These are phyloP conservation scores for Otus sunia DNA, from an alignment of 2,113 vertebrate genomes.

Conservation along the genomic window DNA sequence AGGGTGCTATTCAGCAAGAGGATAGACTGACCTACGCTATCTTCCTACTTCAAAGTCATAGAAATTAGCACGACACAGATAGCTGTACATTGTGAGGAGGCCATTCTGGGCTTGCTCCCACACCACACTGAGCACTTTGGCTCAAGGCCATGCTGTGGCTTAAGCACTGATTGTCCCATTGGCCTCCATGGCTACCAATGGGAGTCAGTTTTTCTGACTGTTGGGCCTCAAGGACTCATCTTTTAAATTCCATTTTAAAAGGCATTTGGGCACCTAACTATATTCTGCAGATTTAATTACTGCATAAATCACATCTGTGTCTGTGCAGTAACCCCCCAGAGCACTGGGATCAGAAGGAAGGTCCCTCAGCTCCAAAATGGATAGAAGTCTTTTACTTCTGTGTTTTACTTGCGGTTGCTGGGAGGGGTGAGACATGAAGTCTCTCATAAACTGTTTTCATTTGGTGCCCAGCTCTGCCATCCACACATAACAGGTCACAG, in stretches of 20 bases:
- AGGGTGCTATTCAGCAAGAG: not conserved
- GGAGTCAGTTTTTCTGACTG: not conserved
- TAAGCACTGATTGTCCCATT: not conserved
- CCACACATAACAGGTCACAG: not conserved
- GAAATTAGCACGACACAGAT: not conserved
- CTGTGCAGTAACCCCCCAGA: not conserved
- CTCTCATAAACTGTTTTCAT: not conserved
- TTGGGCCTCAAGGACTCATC: not conserved
- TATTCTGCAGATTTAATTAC: conserved; percentile 19
- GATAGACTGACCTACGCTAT: not conserved
- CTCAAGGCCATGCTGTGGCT: not conserved
- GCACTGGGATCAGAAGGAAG: not conserved
- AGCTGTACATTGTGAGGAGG: not conserved
- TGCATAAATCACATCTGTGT: not conserved
- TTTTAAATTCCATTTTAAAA: conserved; percentile 9
- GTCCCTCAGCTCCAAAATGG: not conserved
- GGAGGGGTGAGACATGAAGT: not conserved
- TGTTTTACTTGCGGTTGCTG: not conserved
- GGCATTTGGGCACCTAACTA: not conserved
- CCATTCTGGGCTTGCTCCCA: not conserved
- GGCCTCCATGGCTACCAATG: not conserved
- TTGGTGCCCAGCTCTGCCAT: not conserved
- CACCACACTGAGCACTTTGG: rapidly evolving
- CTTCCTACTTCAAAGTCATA: not conserved
- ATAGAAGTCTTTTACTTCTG: not conserved